Evolutionary conservation across 2,888 invertebrate species (phyloP), one percentile per base, ranked within the genome.

Genomic region (Drosophila ochracea): DNA sequence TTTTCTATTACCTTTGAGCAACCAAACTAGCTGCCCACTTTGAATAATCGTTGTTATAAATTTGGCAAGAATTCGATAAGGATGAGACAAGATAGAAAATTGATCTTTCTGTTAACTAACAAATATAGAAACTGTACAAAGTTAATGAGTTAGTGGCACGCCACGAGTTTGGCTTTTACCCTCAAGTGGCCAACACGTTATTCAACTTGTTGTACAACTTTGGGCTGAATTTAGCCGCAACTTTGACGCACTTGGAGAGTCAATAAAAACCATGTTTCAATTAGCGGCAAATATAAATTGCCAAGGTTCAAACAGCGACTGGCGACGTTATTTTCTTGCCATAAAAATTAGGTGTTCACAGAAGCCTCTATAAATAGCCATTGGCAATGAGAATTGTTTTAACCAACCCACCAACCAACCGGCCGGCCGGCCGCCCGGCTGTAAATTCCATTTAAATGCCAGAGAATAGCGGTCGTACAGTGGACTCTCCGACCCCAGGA

Each of bases 201-300:
- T 39, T 13, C n/a, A 28, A 30, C 28, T 57, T 4, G 41, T 52
- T 39, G 9, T n/a, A 28, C 41, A 52, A 43, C 7, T 47, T 28
- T 16, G 19, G n/a, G 59, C 31, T 35, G 16, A 43, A 28, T 35
- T 50, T 35, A 43, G 55, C 30, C 21, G 4, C 25, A 58, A 58
- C 50, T 60, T 70, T 62, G 75, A 67, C 75, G 69, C 63, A 63
- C 54, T n/a, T 30, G 7, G 13, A 58, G 43, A 58, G 43, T 41
- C 28, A 37, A 55, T 63, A 28, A 5, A 19, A 69, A 47, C 60
- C 55, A 47, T 65, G 53, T 72, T 69, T 69, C 71, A 86, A 87
- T 81, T 82, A 76, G 61, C 67, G 54, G 54, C 68, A 74, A 78
- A 68, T 73, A 72, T 72, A 68, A 76, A 74, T 70, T 59, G 55